Evolutionary conservation across 1,140 invertebrate genomes (phyloP).

Genomic region (Apolygus lucorum): DNA sequence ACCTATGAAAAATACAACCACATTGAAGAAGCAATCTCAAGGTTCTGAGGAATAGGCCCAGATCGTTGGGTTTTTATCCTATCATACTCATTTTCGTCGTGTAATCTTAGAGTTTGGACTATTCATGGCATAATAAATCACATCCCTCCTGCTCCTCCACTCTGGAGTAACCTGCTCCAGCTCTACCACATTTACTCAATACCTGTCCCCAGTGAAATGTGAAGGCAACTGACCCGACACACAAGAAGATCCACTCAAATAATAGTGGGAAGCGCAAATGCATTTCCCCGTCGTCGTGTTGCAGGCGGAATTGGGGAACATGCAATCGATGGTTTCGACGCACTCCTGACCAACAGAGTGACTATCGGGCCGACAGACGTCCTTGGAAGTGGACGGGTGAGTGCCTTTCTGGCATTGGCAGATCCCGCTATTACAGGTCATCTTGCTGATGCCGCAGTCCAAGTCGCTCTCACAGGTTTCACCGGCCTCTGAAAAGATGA

Average conservation of each 20-base stretch:
- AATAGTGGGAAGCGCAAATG: constrained; percentile 27
- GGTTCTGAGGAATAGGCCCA: background rate
- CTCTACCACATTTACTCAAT: too few species aligned
- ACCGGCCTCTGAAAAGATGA: constrained; percentile 12
- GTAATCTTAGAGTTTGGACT: too few species aligned
- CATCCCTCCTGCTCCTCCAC: too few species aligned
- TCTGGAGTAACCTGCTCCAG: background rate
- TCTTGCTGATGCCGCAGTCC: constrained; percentile 16
- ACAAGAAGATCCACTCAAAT: constrained; percentile 1
- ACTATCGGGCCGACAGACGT: constrained; percentile 24
- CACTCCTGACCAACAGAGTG: constrained; percentile 30
- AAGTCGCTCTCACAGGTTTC: background rate
- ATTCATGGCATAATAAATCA: too few species aligned
- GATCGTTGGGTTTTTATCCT: background rate
- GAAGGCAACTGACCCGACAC: constrained; percentile 11
- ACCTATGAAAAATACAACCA: constrained; percentile 12
- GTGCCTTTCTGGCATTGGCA: background rate
- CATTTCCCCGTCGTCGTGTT: constrained; percentile 23
- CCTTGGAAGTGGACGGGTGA: constrained; percentile 14
- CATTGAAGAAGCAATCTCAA: background rate
- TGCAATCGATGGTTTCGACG: constrained; percentile 30
- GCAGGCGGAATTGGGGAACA: constrained; percentile 27
- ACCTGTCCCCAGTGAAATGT: background rate
- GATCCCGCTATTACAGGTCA: background rate
- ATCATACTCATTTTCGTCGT: too few species aligned